A percentile compares a stretch with the other conserved stretches of the same genome.
Evolutionary conservation across 64 coral and sea anemone genomes (phyloP).

Genomic region (Stylophora pistillata): DNA sequence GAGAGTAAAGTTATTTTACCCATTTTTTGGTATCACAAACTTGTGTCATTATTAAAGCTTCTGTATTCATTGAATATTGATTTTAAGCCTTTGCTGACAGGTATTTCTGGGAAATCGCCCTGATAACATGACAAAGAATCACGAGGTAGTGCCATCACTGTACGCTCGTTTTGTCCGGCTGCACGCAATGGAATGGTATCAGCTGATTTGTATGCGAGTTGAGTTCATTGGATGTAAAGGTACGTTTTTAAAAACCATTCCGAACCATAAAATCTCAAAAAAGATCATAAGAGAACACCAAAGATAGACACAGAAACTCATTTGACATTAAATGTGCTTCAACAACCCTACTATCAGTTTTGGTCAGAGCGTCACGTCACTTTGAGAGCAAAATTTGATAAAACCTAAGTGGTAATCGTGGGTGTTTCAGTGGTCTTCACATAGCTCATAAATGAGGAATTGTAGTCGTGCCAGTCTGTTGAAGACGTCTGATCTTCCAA

Average conservation of each 20-base stretch:
- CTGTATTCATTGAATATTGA: background rate
- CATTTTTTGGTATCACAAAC: no score
- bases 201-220: slow-evolving; percentile 17
- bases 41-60: no score
- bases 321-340: no score
- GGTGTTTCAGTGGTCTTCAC: no score
- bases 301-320: background rate
- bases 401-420: background rate
- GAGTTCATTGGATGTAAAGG: background rate
- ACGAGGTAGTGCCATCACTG: background rate
- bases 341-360: no score
- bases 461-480: no score
- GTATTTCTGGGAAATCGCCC: background rate
- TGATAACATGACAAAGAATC: background rate
- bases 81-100: background rate
- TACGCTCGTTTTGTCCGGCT: background rate
- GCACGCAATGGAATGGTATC: background rate
- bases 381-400: no score
- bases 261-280: background rate
- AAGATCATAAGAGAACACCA: background rate
- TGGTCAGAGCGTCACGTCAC: no score
- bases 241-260: background rate
- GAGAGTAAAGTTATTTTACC: no score
- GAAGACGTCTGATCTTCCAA: no score
- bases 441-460: no score